Conservation (phyloP, 1,140 invertebrate species). For the Drosophila insularis region DNA sequence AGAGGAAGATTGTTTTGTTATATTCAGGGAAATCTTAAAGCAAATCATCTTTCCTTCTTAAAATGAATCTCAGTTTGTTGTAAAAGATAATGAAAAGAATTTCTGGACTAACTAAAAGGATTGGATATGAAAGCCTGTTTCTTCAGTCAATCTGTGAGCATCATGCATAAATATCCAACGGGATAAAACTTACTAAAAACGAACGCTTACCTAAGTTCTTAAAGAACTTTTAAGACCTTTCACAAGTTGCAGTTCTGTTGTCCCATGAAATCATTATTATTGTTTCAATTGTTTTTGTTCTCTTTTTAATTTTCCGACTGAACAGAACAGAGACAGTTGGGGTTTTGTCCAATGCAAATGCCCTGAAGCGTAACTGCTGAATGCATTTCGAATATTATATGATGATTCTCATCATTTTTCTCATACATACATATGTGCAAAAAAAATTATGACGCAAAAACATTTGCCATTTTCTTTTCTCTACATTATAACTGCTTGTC, state of each 20-base stretch:
- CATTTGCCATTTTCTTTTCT: constrained; percentile 28
- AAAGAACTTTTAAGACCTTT: too few relatives aligned
- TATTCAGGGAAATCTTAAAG: too few relatives aligned
- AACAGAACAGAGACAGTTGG: constrained; percentile 15
- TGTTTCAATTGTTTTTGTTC: constrained; percentile 22
- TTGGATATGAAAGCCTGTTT: too few relatives aligned
- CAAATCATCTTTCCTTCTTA: too few relatives aligned
- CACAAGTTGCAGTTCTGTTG: background rate
- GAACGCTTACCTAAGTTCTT: too few relatives aligned
- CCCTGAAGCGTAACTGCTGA: constrained; percentile 11
- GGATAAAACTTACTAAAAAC: too few relatives aligned
- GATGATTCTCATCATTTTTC: background rate
- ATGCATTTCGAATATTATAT: constrained; percentile 4
- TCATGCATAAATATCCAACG: too few relatives aligned
- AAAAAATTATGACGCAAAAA: constrained; percentile 31
- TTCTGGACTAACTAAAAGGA: too few relatives aligned
- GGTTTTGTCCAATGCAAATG: background rate
- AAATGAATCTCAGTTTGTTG: too few relatives aligned
- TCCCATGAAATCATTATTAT: constrained; percentile 39
- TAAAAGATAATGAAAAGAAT: too few relatives aligned
- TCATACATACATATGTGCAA: background rate
- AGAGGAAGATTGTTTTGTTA: too few relatives aligned
- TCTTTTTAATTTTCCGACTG: constrained; percentile 21
- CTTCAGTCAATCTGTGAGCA: too few relatives aligned
- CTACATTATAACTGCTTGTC: constrained; percentile 34